These are phyloP conservation scores for Drosophila eohydei DNA, from an alignment of 2,888 invertebrate species.

Conservation along the genomic window DNA sequence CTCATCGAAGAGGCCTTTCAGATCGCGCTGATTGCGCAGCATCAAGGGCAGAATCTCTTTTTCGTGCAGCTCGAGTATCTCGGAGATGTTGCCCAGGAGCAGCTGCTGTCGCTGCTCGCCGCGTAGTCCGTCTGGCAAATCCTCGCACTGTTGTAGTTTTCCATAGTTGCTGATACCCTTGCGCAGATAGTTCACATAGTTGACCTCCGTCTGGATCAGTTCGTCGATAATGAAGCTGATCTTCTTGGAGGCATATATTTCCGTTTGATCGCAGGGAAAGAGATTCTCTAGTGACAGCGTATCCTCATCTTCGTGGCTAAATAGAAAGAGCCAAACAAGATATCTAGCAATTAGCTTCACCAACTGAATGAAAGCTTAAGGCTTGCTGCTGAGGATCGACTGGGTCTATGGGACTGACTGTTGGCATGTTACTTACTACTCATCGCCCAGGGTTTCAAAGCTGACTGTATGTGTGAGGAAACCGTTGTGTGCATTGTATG, in stretches of 20 bases:
- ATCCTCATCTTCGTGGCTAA: constrained; percentile 83
- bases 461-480: constrained; percentile 73
- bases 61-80: constrained; percentile 94
- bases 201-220: constrained; percentile 84
- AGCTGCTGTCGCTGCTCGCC: constrained; percentile 73
- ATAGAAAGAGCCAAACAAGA: neutral
- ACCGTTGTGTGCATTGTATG: constrained; percentile 66
- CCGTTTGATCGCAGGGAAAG: constrained; percentile 83
- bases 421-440: constrained; percentile 77
- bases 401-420: neutral
- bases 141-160: constrained; percentile 61
- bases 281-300: constrained; percentile 83
- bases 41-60: constrained; percentile 82
- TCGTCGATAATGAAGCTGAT: constrained; percentile 84
- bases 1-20: constrained; percentile 83
- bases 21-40: constrained; percentile 82
- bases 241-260: constrained; percentile 83
- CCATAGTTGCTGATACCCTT: constrained; percentile 83
- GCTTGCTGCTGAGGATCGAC: neutral
- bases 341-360: neutral
- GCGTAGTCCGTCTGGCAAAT: constrained; percentile 77
- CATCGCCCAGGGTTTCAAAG: constrained; percentile 78
- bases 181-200: constrained; percentile 82
- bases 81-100: constrained; percentile 95
- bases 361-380: neutral